These are phyloP conservation scores for Peromyscus polionotus DNA, from an alignment of 2,113 vertebrate genomes.

Conservation along the genomic window DNA sequence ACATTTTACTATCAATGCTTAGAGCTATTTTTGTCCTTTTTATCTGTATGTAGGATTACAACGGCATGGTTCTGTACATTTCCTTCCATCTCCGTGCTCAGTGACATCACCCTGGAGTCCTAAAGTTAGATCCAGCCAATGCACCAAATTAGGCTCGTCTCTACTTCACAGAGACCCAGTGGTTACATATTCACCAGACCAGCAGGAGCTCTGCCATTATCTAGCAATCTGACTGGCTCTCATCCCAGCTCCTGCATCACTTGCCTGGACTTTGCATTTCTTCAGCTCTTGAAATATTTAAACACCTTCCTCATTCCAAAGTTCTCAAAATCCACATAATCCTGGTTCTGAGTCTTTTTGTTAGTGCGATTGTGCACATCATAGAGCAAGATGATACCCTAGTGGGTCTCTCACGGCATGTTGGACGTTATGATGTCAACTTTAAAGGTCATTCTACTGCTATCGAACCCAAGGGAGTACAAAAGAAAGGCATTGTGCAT, in stretches of 20 bases:
- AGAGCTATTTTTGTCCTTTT: background rate
- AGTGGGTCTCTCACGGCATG: background rate
- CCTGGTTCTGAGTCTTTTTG: background rate
- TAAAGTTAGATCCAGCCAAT: background rate
- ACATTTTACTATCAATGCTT: background rate
- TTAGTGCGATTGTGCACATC: background rate
- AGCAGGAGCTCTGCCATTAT: background rate
- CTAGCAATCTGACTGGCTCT: background rate
- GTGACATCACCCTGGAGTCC: background rate
- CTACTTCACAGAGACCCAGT: background rate
- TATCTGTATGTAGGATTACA: background rate
- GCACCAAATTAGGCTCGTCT: background rate
- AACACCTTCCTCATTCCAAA: background rate
- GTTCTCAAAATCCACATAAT: constrained; percentile 9
- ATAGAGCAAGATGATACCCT: background rate
- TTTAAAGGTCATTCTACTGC: background rate
- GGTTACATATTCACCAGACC: background rate
- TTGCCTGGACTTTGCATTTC: constrained; percentile 7
- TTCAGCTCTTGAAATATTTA: constrained; percentile 37
- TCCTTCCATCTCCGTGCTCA: background rate
- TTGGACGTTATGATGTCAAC: background rate
- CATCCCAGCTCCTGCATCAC: background rate
- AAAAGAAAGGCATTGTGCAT: background rate
- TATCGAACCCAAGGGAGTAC: background rate
- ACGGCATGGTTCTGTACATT: background rate